Evolutionary conservation across 2,888 invertebrate genomes (phyloP).

Genomic region (Megastigmus dorsalis): DNA sequence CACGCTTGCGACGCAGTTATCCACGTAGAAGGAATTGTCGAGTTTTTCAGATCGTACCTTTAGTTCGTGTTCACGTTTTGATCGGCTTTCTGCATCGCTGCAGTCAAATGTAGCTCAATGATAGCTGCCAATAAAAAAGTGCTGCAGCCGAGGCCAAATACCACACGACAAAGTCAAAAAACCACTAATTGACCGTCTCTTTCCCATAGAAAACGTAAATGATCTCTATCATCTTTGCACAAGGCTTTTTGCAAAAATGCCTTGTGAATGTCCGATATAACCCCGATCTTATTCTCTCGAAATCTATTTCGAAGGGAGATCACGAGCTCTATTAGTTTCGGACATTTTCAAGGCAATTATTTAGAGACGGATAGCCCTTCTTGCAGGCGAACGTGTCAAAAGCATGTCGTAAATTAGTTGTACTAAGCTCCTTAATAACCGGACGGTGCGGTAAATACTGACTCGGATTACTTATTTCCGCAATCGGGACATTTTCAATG

Average conservation of each 20-base stretch:
- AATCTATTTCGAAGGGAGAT: constrained; percentile 53
- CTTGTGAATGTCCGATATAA: constrained; percentile 56
- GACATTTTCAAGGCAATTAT: constrained; percentile 57
- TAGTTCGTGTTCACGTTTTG: not conserved
- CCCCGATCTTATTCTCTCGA: constrained; percentile 52
- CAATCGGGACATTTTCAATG: constrained; percentile 57
- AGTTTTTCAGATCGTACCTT: constrained; percentile 27
- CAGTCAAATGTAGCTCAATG: constrained; percentile 55
- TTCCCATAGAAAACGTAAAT: constrained; percentile 59
- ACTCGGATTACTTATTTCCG: constrained; percentile 29
- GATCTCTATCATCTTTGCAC: constrained; percentile 51
- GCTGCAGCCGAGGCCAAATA: constrained; percentile 58
- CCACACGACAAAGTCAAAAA: constrained; percentile 57
- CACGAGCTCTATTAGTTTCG: constrained; percentile 57
- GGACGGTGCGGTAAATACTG: constrained; percentile 57
- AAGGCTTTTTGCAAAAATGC: constrained; percentile 56
- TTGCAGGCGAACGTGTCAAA: constrained; percentile 61
- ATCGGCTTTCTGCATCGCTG: too few relatives aligned
- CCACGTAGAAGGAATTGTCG: constrained; percentile 38
- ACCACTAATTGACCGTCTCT: constrained; percentile 41
- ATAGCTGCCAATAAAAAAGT: constrained; percentile 58
- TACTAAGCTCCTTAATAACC: constrained; percentile 51
- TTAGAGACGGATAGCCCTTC: constrained; percentile 58
- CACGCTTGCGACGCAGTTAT: constrained; percentile 39
- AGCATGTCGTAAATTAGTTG: constrained; percentile 57